Evolutionary conservation across 2,888 invertebrate genomes (phyloP).

Genomic region (Microplitis manilae): DNA sequence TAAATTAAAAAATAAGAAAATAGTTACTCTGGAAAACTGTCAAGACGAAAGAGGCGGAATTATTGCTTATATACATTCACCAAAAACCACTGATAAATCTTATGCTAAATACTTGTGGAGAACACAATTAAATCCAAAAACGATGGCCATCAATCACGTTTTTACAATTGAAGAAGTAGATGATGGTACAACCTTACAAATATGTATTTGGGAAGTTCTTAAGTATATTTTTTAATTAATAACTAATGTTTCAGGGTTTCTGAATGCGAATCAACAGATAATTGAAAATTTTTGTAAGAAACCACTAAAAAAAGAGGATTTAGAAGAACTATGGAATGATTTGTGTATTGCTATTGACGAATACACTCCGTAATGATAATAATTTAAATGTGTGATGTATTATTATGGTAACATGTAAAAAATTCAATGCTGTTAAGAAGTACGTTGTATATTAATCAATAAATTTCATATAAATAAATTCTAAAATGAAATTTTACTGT

Average conservation of each 20-base stretch:
- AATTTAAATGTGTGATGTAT: too few relatives aligned
- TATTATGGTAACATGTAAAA: too few relatives aligned
- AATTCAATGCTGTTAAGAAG: too few relatives aligned
- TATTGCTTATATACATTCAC: slow-evolving; percentile 50
- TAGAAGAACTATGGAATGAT: slow-evolving; percentile 52
- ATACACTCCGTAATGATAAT: slow-evolving; percentile 36
- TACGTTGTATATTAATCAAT: background rate
- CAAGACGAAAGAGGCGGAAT: slow-evolving; percentile 54
- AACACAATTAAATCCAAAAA: slow-evolving; percentile 49
- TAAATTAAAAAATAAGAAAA: slow-evolving; percentile 40
- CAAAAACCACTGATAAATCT: slow-evolving; percentile 25
- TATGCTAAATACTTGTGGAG: slow-evolving; percentile 56
- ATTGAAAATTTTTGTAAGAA: slow-evolving; percentile 52
- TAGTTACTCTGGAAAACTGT: slow-evolving; percentile 43
- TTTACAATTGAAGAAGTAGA: slow-evolving; percentile 53
- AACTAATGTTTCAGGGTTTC: slow-evolving; percentile 44
- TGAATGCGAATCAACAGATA: slow-evolving; percentile 46
- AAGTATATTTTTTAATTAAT: background rate
- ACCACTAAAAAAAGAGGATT: slow-evolving; percentile 42
- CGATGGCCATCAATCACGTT: slow-evolving; percentile 52
- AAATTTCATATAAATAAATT: background rate
- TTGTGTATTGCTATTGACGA: slow-evolving; percentile 49
- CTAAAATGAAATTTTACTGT: too few relatives aligned
- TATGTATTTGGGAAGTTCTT: background rate
- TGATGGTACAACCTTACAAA: slow-evolving; percentile 49